These are phyloP conservation scores for Procavia capensis DNA, from an alignment of 2,113 vertebrate genomes.

Conservation along the genomic window DNA sequence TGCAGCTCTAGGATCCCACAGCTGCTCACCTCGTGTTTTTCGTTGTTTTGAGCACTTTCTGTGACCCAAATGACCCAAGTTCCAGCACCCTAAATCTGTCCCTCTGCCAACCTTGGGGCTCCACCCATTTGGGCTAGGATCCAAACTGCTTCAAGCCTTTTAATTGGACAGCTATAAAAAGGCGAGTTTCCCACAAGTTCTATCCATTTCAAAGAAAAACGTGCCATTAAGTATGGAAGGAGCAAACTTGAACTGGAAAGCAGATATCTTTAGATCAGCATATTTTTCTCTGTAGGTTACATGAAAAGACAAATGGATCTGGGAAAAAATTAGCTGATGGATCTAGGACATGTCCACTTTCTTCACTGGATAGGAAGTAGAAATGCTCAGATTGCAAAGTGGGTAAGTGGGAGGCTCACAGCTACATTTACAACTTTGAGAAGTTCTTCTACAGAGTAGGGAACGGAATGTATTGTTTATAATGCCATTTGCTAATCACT, in stretches of 20 bases:
- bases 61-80: neutral
- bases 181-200: too few species aligned
- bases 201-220: too few species aligned
- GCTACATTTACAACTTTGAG: neutral
- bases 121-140: slow-evolving; percentile 12
- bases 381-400: neutral
- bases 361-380: neutral
- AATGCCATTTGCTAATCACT: neutral
- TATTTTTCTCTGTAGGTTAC: too few species aligned
- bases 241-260: too few species aligned
- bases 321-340: neutral
- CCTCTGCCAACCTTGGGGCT: neutral
- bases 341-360: slow-evolving; percentile 33
- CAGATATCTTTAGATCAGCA: too few species aligned
- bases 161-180: too few species aligned
- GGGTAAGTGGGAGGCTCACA: neutral
- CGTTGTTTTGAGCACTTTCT: neutral
- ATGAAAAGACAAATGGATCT: neutral
- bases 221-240: too few species aligned
- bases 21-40: neutral
- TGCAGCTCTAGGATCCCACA: neutral
- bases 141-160: neutral
- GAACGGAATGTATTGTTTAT: neutral
- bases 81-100: neutral
- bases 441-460: neutral